A percentile compares a stretch with the other conserved stretches of the same genome.
Conservation (phyloP, 2,113 vertebrate species). For the Barbus barbus region DNA sequence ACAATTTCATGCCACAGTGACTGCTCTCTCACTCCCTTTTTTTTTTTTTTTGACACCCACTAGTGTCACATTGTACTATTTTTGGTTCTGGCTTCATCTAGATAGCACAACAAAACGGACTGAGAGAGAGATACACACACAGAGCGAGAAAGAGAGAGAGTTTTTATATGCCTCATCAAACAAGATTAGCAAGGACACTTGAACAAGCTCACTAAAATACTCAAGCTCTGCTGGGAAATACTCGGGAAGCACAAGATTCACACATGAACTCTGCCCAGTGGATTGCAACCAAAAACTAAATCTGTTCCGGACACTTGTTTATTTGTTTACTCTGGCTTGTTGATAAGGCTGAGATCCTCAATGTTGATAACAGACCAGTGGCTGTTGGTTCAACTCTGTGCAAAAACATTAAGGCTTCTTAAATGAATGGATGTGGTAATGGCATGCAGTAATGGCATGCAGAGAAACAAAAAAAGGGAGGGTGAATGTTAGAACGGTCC, state of each 20-base stretch:
- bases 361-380: constrained; percentile 65
- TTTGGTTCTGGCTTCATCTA: constrained; percentile 21
- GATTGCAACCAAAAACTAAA: constrained; percentile 38
- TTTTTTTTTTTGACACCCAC: constrained; percentile 24
- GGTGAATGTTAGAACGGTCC: constrained; percentile 56
- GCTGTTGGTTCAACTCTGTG: constrained; percentile 56
- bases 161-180: constrained; percentile 43
- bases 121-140: background rate
- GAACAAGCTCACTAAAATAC: constrained; percentile 44
- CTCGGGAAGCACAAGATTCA: constrained; percentile 43
- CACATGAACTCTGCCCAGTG: constrained; percentile 45
- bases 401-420: constrained; percentile 65
- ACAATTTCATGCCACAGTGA: constrained; percentile 35
- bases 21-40: background rate
- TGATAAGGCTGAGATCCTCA: constrained; percentile 70
- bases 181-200: constrained; percentile 46
- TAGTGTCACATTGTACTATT: constrained; percentile 35
- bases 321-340: constrained; percentile 64
- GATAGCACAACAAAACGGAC: constrained; percentile 36
- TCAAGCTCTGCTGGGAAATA: constrained; percentile 39
- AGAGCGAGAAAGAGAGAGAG: background rate
- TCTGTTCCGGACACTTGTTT: constrained; percentile 46
- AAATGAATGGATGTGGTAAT: constrained; percentile 73
- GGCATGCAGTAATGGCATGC: constrained; percentile 76
- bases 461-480: constrained; percentile 47